These are phyloP conservation scores for Troglohyphantes excavatus DNA, from an alignment of 2,888 invertebrate genomes.

Conservation along the genomic window DNA sequence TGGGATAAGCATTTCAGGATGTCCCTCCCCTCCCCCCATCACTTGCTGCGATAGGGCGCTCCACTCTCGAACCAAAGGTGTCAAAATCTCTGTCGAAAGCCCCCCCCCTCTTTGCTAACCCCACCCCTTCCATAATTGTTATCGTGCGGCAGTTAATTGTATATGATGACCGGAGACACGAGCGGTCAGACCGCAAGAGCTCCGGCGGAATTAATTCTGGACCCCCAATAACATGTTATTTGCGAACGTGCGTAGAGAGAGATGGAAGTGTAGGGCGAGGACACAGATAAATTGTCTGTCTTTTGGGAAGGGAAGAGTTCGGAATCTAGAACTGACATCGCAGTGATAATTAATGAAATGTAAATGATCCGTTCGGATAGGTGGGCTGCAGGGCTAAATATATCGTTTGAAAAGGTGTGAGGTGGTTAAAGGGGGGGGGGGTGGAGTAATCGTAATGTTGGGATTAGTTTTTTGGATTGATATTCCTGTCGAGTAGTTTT, in stretches of 20 bases:
- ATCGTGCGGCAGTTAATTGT: conserved; percentile 56
- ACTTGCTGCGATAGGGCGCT: conserved; percentile 18
- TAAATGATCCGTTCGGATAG: conserved; percentile 52
- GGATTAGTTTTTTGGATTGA: background rate
- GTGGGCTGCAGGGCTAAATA: conserved; percentile 27
- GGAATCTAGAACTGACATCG: conserved; percentile 28
- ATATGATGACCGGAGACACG: conserved; percentile 37
- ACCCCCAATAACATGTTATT: conserved; percentile 64
- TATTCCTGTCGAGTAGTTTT: background rate
- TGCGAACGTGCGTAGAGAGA: conserved; percentile 16
- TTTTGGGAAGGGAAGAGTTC: conserved; percentile 24
- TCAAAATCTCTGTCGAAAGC: conserved; percentile 38
- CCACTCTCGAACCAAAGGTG: conserved; percentile 13
- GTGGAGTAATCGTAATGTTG: background rate
- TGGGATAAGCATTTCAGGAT: background rate
- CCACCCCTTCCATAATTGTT: conserved; percentile 47
- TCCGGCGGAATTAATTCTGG: conserved; percentile 57
- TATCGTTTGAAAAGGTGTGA: conserved; percentile 17
- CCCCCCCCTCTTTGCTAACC: background rate
- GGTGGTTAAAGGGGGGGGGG: conserved; percentile 16
- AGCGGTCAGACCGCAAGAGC: conserved; percentile 16
- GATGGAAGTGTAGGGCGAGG: background rate
- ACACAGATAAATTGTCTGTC: conserved; percentile 46
- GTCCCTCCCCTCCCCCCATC: background rate
- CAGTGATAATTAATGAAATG: conserved; percentile 57